Evolutionary conservation across 2,113 vertebrate genomes (phyloP).

Genomic region (Lophura nycthemera): DNA sequence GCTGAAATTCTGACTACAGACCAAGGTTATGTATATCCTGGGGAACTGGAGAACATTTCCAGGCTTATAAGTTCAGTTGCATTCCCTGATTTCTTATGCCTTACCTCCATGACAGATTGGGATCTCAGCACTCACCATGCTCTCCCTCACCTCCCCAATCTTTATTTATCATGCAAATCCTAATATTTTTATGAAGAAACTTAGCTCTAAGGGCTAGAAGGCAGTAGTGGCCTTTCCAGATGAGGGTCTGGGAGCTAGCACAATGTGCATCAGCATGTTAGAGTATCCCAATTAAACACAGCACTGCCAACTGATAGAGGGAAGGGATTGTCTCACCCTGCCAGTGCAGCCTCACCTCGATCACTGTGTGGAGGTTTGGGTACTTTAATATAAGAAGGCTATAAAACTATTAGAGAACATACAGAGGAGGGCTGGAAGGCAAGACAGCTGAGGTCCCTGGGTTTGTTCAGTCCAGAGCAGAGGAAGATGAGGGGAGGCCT

Average conservation of each 20-base stretch:
- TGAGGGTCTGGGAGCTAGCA: not conserved
- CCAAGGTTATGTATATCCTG: not conserved
- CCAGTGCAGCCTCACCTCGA: not conserved
- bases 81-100: not conserved
- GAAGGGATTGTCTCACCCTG: not conserved
- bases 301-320: not conserved
- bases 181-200: not conserved
- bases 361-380: not conserved
- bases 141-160: not conserved
- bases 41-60: not conserved
- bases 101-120: not conserved
- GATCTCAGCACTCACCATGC: not conserved
- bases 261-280: not conserved
- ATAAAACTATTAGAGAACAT: not conserved
- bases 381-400: not conserved
- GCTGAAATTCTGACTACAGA: not conserved
- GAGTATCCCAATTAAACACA: not conserved
- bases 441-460: not conserved
- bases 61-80: not conserved
- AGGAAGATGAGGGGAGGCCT: not conserved
- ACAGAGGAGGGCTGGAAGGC: not conserved
- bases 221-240: not conserved
- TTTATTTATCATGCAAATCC: not conserved
- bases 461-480: not conserved
- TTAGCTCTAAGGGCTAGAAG: not conserved